phyloP scores from a whole-genome alignment of 2,797 vertebrate genomes.

The Alca torda region DNA sequence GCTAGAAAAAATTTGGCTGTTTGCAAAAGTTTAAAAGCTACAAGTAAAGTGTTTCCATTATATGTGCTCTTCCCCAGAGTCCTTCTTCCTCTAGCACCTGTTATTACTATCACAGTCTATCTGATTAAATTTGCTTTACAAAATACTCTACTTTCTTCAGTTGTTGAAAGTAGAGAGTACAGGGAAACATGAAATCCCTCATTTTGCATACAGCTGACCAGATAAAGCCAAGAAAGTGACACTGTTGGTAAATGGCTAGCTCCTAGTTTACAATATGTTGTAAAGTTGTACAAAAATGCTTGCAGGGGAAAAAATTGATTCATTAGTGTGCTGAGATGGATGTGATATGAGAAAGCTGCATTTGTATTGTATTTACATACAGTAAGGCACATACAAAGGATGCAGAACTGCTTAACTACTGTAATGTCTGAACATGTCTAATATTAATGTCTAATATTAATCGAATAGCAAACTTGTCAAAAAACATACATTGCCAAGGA shows the following conservation, averaged over 20 bases:
- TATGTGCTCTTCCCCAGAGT: background rate
- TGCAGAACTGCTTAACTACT: background rate
- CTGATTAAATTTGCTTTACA: background rate
- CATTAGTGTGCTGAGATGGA: accelerated
- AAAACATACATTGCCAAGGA: background rate
- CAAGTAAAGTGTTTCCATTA: background rate
- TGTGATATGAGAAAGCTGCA: background rate
- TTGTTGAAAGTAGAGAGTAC: background rate
- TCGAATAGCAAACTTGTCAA: background rate
- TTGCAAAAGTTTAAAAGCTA: background rate
- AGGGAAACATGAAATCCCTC: background rate
- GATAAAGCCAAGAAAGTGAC: background rate
- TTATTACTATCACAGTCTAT: background rate
- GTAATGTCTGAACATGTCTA: background rate
- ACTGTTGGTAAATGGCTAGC: background rate
- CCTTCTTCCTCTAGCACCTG: background rate
- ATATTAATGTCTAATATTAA: no score
- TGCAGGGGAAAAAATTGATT: background rate
- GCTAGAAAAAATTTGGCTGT: background rate
- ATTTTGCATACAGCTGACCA: background rate
- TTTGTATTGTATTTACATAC: background rate
- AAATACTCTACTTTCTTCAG: background rate
- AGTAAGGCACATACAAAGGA: background rate
- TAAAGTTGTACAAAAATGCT: background rate
- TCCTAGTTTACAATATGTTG: background rate